These are phyloP conservation scores for Helostoma temminkii DNA, from an alignment of 2,797 vertebrate species.

Conservation along the genomic window DNA sequence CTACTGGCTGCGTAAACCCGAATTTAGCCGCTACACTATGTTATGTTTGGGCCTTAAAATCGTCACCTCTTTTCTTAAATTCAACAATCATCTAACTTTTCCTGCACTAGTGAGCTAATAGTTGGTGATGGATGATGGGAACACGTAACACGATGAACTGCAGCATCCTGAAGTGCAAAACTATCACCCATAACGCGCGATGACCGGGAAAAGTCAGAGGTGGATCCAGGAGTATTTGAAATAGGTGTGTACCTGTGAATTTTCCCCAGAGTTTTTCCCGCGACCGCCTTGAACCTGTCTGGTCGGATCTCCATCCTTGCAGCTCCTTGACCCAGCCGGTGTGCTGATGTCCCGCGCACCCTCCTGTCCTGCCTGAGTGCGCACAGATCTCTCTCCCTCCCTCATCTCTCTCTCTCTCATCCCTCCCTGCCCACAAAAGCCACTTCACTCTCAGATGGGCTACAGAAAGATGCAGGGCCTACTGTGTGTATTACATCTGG, in stretches of 20 bases:
- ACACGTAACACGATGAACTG: background rate
- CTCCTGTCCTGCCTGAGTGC: conserved; percentile 63
- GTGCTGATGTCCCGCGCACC: conserved; percentile 76
- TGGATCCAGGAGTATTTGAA: background rate
- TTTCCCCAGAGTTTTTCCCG: conserved; percentile 86
- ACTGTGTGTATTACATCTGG: too few species aligned
- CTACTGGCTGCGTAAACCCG: conserved; percentile 6
- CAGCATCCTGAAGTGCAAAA: conserved; percentile 3
- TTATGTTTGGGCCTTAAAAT: background rate
- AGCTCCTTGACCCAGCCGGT: conserved; percentile 82
- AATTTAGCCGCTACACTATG: background rate
- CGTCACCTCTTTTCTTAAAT: background rate
- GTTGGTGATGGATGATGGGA: background rate
- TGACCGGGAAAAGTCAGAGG: conserved; percentile 21
- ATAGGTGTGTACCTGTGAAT: conserved; percentile 84
- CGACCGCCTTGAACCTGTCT: conserved; percentile 86
- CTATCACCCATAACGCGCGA: conserved; percentile 11
- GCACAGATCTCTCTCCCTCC: conserved; percentile 38
- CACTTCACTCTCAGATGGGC: conserved; percentile 17
- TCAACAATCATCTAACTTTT: conserved; percentile 39
- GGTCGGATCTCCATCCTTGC: conserved; percentile 88
- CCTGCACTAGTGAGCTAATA: background rate
- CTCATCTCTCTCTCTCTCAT: conserved; percentile 39
- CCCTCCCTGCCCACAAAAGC: conserved; percentile 24
- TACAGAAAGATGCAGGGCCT: conserved; percentile 23